Percentiles rank a stretch among this genome's conserved stretches.
phyloP scores from a whole-genome alignment of 2,888 invertebrate genomes.

The Cantharis rustica region DNA sequence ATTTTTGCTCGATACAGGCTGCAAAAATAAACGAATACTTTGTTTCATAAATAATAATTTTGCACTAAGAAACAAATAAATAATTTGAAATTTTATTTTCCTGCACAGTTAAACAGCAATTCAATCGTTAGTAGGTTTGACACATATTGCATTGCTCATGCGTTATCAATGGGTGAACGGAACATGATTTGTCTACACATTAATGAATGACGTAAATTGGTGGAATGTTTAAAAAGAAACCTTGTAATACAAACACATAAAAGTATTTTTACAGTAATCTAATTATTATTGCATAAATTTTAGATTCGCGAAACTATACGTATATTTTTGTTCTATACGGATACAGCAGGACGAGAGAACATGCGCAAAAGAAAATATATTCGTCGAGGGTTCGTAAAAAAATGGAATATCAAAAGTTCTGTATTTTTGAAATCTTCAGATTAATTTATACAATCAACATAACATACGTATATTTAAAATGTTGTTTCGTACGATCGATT shows the following conservation, averaged over 20 bases:
- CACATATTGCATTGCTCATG: constrained; percentile 2
- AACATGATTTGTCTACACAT: background rate
- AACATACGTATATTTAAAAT: background rate
- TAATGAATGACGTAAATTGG: constrained; percentile 6
- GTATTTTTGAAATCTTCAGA: background rate
- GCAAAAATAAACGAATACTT: background rate
- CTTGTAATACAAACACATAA: background rate
- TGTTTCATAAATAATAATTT: background rate
- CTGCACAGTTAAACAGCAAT: background rate
- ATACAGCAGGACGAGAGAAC: background rate
- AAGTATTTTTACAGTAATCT: background rate
- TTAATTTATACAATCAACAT: background rate
- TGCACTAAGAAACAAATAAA: background rate
- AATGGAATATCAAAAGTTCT: background rate
- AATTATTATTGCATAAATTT: background rate
- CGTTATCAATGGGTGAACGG: constrained; percentile 10
- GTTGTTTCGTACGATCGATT: background rate
- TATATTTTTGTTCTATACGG: background rate
- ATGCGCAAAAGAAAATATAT: background rate
- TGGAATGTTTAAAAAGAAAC: background rate
- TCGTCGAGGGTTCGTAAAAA: background rate
- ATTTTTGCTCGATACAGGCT: background rate
- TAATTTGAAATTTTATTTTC: background rate
- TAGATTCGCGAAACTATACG: background rate
- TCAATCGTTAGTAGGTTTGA: background rate